phyloP scores from a whole-genome alignment of 2,113 vertebrate genomes.

The Excalfactoria chinensis region DNA sequence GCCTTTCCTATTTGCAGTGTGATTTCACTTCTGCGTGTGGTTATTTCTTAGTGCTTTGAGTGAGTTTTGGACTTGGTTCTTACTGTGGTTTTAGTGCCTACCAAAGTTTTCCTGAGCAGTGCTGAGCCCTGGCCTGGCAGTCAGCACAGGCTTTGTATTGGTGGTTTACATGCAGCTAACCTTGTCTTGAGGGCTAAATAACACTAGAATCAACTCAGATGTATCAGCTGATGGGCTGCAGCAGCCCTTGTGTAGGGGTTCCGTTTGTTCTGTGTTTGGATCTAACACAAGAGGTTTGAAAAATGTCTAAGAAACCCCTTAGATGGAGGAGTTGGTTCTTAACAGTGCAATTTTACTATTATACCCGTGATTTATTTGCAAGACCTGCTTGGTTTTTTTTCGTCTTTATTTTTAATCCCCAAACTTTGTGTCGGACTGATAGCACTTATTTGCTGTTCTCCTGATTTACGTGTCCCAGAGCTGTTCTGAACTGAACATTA shows the following conservation, averaged over 20 bases:
- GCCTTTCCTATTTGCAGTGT: background rate
- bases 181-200: background rate
- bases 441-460: background rate
- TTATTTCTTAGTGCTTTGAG: background rate
- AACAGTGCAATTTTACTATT: background rate
- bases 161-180: background rate
- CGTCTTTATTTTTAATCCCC: background rate
- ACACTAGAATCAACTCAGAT: background rate
- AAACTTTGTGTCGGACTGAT: background rate
- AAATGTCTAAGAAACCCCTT: background rate
- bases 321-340: background rate
- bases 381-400: background rate
- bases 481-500: background rate
- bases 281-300: background rate
- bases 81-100: background rate
- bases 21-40: rapidly evolving
- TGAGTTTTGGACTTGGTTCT: background rate
- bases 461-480: background rate
- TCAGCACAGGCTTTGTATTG: background rate
- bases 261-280: background rate
- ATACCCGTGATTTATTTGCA: background rate
- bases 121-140: background rate
- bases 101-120: background rate
- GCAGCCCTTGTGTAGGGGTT: background rate
- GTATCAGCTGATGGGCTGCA: rapidly evolving